A percentile compares a stretch with the other conserved stretches of the same genome.
These are phyloP conservation scores for Micromys minutus DNA, from an alignment of 2,113 vertebrate genomes.

Conservation along the genomic window DNA sequence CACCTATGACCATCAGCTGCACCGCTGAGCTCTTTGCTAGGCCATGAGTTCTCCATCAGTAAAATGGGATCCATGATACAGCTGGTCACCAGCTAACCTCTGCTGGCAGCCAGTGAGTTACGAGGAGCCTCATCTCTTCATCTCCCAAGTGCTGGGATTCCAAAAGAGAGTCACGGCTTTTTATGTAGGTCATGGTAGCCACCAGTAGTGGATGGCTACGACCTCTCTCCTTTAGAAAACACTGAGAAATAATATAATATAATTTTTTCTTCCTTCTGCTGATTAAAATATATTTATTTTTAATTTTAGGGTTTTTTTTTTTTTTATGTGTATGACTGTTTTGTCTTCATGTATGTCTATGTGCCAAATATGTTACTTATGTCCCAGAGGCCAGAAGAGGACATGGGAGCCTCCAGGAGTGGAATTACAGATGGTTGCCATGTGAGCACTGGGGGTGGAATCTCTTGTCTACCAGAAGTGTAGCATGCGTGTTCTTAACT, in stretches of 20 bases:
- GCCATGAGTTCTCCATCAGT: neutral
- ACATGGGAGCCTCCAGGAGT: neutral
- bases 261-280: neutral
- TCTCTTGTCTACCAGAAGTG: neutral
- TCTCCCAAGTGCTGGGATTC: neutral
- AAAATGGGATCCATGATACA: neutral
- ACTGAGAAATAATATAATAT: neutral
- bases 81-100: accelerated
- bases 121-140: too few relatives aligned
- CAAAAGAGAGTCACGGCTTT: neutral
- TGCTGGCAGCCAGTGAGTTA: neutral
- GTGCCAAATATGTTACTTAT: neutral
- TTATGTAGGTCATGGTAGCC: neutral
- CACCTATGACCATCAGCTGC: accelerated
- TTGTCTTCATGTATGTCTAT: neutral
- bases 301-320: neutral
- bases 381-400: neutral
- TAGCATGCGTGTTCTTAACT: neutral
- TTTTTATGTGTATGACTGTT: neutral
- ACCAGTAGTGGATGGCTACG: neutral
- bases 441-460: neutral
- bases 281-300: neutral
- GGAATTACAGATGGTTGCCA: neutral
- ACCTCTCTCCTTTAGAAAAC: neutral
- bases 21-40: neutral